Evolutionary conservation across 2,797 vertebrate genomes (phyloP).

Genomic region (Pseudomugil gertrudae): DNA sequence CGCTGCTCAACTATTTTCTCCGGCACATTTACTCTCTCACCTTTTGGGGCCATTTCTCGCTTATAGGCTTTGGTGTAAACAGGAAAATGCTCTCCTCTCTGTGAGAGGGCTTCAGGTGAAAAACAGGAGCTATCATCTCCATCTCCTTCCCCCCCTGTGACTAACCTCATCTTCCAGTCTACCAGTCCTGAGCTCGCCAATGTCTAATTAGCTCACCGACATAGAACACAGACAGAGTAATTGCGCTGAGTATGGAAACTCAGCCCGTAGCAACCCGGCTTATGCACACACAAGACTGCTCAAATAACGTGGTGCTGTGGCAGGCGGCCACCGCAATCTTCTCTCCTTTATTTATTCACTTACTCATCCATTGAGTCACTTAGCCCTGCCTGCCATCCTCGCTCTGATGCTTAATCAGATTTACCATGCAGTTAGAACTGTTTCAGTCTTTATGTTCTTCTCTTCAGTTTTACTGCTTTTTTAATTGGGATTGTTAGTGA

Average conservation of each 20-base stretch:
- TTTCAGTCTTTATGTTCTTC: slow-evolving; percentile 58
- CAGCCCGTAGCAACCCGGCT: slow-evolving; percentile 68
- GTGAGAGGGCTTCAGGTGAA: slow-evolving; percentile 55
- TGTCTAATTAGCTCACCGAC: slow-evolving; percentile 74
- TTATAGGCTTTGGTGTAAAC: slow-evolving; percentile 61
- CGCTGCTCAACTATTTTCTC: slow-evolving; percentile 42
- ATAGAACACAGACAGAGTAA: slow-evolving; percentile 67
- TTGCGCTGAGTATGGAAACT: slow-evolving; percentile 67
- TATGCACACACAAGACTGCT: slow-evolving; percentile 68
- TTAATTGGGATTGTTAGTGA: slow-evolving; percentile 54
- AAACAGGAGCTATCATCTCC: slow-evolving; percentile 56
- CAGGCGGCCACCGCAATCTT: slow-evolving; percentile 69
- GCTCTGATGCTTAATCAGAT: slow-evolving; percentile 70
- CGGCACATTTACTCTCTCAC: slow-evolving; percentile 50
- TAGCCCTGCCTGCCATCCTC: slow-evolving; percentile 61
- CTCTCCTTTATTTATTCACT: slow-evolving; percentile 74
- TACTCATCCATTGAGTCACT: slow-evolving; percentile 74
- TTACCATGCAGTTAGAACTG: slow-evolving; percentile 58
- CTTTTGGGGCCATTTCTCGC: slow-evolving; percentile 52
- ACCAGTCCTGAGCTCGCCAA: slow-evolving; percentile 44
- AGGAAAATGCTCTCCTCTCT: slow-evolving; percentile 21
- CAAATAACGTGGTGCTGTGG: slow-evolving; percentile 64
- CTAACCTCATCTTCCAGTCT: slow-evolving; percentile 57
- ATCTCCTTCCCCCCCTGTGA: slow-evolving; percentile 60
- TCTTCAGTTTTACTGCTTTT: slow-evolving; percentile 46